phyloP scores from a whole-genome alignment of 2,113 vertebrate species.

The Nothocercus julius region DNA sequence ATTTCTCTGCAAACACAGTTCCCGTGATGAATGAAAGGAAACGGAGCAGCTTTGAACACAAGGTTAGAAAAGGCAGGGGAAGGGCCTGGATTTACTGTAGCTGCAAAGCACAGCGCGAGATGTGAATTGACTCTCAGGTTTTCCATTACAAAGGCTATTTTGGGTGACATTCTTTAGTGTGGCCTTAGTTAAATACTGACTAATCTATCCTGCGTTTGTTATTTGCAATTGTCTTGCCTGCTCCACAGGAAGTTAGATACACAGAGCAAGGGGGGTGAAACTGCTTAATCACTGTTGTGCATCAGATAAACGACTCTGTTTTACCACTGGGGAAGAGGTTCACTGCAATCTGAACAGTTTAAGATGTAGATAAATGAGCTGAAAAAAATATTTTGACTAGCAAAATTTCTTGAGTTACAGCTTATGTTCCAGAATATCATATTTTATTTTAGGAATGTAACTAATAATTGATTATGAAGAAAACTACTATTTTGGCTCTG shows the following conservation, averaged over 20 bases:
- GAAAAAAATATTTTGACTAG: not conserved
- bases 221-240: not conserved
- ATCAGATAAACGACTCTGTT: not conserved
- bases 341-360: not conserved
- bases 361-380: not conserved
- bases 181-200: not conserved
- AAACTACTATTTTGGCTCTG: accelerated
- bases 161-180: not conserved
- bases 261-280: not conserved
- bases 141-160: not conserved
- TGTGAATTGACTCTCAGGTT: not conserved
- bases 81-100: not conserved
- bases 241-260: not conserved
- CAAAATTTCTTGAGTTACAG: not conserved
- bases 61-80: not conserved
- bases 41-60: accelerated
- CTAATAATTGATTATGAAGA: not conserved
- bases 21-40: not conserved
- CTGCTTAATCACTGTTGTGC: not conserved
- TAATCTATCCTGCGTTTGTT: not conserved
- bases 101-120: not conserved
- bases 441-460: not conserved
- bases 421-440: not conserved
- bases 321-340: not conserved
- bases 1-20: accelerated